Conservation (phyloP, 2,113 vertebrate genomes). For the Rattus rattus region DNA sequence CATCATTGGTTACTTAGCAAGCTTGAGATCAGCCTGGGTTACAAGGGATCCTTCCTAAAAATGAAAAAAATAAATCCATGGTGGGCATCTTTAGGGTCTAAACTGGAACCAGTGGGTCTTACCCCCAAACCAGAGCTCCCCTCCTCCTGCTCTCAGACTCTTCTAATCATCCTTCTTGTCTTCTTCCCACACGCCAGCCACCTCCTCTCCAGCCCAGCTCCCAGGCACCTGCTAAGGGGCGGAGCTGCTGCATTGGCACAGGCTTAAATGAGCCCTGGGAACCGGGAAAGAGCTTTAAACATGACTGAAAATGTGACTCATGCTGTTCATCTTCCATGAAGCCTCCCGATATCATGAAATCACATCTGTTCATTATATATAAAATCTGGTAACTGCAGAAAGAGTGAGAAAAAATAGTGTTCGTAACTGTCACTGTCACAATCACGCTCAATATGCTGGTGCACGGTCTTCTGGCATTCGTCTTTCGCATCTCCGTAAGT, state of each 20-base stretch:
- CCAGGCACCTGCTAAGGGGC: not conserved
- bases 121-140: no score
- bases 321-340: slow-evolving; percentile 3
- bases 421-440: not conserved
- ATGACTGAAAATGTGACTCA: slow-evolving; percentile 52
- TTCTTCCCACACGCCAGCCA: not conserved
- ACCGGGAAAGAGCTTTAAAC: slow-evolving; percentile 9
- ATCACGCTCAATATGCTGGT: not conserved
- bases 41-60: not conserved
- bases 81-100: not conserved
- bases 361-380: not conserved
- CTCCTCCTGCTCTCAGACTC: not conserved
- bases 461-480: not conserved
- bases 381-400: slow-evolving; percentile 25
- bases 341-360: slow-evolving; percentile 32
- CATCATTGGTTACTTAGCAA: not conserved
- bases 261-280: not conserved
- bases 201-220: not conserved
- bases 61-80: not conserved
- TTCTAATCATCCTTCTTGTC: not conserved
- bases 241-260: not conserved
- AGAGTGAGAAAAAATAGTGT: not conserved
- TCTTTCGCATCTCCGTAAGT: not conserved
- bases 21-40: not conserved
- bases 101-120: not conserved